Percentiles rank a stretch among this genome's conserved stretches.
Conservation (phyloP, 2,888 invertebrate genomes). For the Halictus quadricinctus region DNA sequence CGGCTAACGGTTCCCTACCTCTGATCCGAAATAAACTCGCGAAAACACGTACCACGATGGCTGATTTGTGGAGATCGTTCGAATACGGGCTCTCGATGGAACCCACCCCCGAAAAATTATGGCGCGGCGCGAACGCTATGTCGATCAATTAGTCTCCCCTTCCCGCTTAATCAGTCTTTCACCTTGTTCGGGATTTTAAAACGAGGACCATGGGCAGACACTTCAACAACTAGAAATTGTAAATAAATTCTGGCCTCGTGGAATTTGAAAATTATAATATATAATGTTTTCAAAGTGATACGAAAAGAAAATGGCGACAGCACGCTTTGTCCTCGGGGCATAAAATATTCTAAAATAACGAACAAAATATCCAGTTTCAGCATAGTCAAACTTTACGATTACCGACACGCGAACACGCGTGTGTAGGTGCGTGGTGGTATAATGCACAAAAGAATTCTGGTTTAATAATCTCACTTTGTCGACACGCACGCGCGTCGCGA, state of each 20-base stretch:
- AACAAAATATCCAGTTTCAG: neutral
- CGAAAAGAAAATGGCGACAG: neutral
- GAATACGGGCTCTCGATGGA: constrained; percentile 38
- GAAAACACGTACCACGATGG: constrained; percentile 48
- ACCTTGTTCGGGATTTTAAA: neutral
- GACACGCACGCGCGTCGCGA: neutral
- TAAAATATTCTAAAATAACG: neutral
- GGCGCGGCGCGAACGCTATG: constrained; percentile 36
- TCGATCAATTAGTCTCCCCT: constrained; percentile 58
- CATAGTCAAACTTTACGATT: neutral
- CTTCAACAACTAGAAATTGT: neutral
- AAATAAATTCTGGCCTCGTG: neutral
- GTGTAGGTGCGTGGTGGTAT: neutral
- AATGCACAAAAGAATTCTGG: neutral
- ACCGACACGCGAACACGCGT: neutral
- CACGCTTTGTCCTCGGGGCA: neutral
- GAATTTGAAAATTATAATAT: neutral
- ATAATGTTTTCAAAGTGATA: neutral
- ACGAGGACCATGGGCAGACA: neutral
- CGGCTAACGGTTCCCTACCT: constrained; percentile 66
- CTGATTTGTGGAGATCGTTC: constrained; percentile 50
- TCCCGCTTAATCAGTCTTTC: constrained; percentile 51
- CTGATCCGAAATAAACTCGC: constrained; percentile 45
- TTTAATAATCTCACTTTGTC: constrained; percentile 2
- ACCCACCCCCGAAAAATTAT: constrained; percentile 34